A percentile compares a stretch with the other conserved stretches of the same genome.
Conservation (phyloP, 2,113 vertebrate species). For the Esox niger region DNA sequence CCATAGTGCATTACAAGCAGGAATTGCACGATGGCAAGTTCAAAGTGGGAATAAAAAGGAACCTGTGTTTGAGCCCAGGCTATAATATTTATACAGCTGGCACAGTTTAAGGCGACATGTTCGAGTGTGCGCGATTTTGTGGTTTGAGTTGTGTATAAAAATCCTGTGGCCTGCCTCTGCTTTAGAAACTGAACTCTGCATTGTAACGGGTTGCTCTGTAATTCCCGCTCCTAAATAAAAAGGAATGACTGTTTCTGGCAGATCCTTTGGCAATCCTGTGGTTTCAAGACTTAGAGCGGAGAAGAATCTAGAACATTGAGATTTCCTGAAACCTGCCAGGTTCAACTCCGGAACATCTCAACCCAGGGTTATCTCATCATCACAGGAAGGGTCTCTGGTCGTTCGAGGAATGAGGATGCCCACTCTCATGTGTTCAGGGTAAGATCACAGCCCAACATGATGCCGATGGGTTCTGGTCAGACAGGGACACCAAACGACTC, state of each 20-base stretch:
- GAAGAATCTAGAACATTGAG: slow-evolving; percentile 70
- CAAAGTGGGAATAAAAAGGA: slow-evolving; percentile 75
- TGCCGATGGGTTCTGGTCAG: too few relatives aligned
- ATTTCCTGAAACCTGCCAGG: slow-evolving; percentile 52
- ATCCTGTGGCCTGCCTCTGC: slow-evolving; percentile 60
- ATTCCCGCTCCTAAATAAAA: slow-evolving; percentile 83
- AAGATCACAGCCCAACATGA: too few relatives aligned
- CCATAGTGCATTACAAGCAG: slow-evolving; percentile 62
- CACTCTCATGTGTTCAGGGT: too few relatives aligned
- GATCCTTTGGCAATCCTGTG: slow-evolving; percentile 76
- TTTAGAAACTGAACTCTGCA: slow-evolving; percentile 60
- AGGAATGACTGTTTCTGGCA: slow-evolving; percentile 79
- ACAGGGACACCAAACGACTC: too few relatives aligned
- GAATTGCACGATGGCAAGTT: slow-evolving; percentile 69
- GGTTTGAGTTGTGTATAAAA: slow-evolving; percentile 75
- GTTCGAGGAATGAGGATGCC: too few relatives aligned
- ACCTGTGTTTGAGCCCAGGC: slow-evolving; percentile 72
- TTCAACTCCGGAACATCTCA: slow-evolving; percentile 57
- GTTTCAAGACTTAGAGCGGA: slow-evolving; percentile 62
- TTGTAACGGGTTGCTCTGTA: slow-evolving; percentile 72
- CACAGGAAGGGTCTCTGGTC: too few relatives aligned
- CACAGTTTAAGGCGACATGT: slow-evolving; percentile 73
- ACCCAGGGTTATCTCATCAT: slow-evolving; percentile 38
- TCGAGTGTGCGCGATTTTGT: slow-evolving; percentile 61
- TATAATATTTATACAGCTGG: slow-evolving; percentile 82